Evolutionary conservation across 2,888 invertebrate genomes (phyloP).

Genomic region (Rotaria magnacalcarata): DNA sequence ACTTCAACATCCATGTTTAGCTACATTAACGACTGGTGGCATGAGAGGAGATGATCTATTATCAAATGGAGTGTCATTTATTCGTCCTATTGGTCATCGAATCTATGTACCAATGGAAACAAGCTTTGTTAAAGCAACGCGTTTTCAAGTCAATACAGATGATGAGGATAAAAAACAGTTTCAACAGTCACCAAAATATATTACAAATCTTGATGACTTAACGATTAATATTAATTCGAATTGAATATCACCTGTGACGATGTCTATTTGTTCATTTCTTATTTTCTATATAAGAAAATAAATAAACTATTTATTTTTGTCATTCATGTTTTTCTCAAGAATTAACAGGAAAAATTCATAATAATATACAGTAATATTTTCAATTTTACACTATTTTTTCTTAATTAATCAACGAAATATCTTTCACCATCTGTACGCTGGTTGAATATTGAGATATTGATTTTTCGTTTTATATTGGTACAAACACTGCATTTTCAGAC

Average conservation of each 20-base stretch:
- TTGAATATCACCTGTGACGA: not conserved
- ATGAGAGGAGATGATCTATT: not conserved
- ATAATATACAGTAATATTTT: too few species aligned
- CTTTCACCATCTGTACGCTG: too few species aligned
- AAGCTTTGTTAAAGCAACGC: not conserved
- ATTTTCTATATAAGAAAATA: not conserved
- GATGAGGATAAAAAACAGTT: not conserved
- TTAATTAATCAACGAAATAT: too few species aligned
- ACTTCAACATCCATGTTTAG: conserved; percentile 7
- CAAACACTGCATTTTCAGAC: too few species aligned
- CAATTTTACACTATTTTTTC: too few species aligned
- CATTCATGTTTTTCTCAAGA: not conserved
- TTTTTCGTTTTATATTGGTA: too few species aligned
- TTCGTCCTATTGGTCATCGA: not conserved
- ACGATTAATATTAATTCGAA: not conserved
- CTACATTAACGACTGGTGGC: conserved; percentile 13
- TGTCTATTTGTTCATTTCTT: not conserved
- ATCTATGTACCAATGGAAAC: conserved; percentile 20
- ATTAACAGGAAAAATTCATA: too few species aligned
- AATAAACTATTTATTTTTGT: conserved; percentile 11
- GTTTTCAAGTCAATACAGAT: not conserved
- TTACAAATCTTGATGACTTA: not conserved
- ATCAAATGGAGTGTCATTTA: not conserved
- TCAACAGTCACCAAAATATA: not conserved
- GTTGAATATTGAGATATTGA: too few species aligned